Percentiles rank a stretch among this genome's conserved stretches.
phyloP scores from a whole-genome alignment of 2,888 invertebrate genomes.

The Pristionchus japonicus region DNA sequence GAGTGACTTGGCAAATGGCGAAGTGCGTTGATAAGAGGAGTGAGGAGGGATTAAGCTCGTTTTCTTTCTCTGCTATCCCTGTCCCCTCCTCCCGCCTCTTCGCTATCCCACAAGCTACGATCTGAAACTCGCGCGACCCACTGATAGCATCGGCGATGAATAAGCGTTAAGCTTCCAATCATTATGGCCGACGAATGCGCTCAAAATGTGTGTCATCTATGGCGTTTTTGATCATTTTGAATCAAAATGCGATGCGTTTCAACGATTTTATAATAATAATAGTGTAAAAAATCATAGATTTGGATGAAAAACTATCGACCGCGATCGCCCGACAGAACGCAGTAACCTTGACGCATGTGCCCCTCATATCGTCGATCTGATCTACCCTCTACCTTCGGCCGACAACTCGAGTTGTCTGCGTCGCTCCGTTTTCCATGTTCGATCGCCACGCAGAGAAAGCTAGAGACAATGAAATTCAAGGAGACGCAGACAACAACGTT shows the following conservation, averaged over 20 bases:
- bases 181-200: neutral
- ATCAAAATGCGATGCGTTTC: no score
- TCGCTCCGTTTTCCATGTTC: neutral
- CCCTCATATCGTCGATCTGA: neutral
- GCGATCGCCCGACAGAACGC: neutral
- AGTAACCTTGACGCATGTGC: neutral
- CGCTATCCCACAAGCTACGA: slow-evolving; percentile 26
- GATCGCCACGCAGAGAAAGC: neutral
- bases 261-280: no score
- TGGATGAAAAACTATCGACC: neutral
- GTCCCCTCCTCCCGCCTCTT: no score
- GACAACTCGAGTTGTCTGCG: neutral
- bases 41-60: slow-evolving; percentile 8
- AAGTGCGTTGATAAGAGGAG: slow-evolving; percentile 24
- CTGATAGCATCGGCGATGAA: neutral
- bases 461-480: neutral
- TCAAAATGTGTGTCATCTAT: neutral
- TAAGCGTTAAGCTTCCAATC: slow-evolving; percentile 12
- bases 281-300: neutral
- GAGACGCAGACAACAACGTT: neutral
- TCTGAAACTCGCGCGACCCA: slow-evolving; percentile 14
- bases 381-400: neutral
- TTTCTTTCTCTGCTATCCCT: slow-evolving; percentile 2
- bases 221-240: no score
- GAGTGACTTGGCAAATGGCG: slow-evolving; percentile 21